Percentiles rank a stretch among this genome's conserved stretches.
Evolutionary conservation across 2,113 vertebrate genomes (phyloP).

Genomic region (Lasiurus cinereus): DNA sequence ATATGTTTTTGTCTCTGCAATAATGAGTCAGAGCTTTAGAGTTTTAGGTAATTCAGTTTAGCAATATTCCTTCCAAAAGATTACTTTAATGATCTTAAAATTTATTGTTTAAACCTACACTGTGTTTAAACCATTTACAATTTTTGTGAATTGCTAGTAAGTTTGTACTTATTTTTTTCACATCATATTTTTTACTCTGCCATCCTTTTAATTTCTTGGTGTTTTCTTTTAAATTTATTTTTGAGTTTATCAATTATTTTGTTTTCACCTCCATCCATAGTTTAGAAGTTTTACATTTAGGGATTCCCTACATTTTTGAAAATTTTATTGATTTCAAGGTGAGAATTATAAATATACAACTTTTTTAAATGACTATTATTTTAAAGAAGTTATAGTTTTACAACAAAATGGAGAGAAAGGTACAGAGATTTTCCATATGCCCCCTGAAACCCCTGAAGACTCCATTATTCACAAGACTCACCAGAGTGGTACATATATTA

Average conservation of each 20-base stretch:
- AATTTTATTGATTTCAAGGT: neutral
- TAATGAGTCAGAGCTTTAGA: conserved; percentile 54
- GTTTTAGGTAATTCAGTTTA: conserved; percentile 32
- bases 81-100: conserved; percentile 18
- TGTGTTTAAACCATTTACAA: neutral
- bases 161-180: neutral
- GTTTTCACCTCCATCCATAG: neutral
- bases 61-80: conserved; percentile 1
- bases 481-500: neutral
- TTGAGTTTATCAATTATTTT: neutral
- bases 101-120: conserved; percentile 57
- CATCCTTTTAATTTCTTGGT: neutral
- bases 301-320: neutral
- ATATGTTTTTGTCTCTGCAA: neutral
- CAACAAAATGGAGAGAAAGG: neutral
- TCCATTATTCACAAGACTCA: neutral
- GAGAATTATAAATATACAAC: conserved; percentile 5
- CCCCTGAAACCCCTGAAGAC: neutral
- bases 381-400: neutral
- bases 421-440: neutral
- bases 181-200: neutral
- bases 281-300: neutral
- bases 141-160: neutral
- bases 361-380: neutral
- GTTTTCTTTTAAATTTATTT: neutral